Evolutionary conservation across 2,888 invertebrate genomes (phyloP).

Genomic region (Cephalotes varians): DNA sequence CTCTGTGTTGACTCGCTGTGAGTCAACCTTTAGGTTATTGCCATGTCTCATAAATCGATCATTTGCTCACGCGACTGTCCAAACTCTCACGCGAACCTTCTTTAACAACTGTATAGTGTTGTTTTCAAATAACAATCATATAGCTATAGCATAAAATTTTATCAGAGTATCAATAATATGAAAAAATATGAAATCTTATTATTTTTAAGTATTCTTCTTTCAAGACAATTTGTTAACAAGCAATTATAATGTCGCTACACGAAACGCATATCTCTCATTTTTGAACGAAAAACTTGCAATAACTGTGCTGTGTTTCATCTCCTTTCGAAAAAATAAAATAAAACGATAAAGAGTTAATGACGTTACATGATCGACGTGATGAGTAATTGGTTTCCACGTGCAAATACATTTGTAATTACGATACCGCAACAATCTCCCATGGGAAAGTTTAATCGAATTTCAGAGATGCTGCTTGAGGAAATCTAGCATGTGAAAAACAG

Average conservation of each 20-base stretch:
- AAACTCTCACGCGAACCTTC: neutral
- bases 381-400: neutral
- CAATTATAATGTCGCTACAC: neutral
- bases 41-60: constrained; percentile 9
- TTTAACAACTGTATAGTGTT: neutral
- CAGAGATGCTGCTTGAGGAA: constrained; percentile 7
- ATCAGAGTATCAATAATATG: neutral
- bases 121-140: neutral
- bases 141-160: neutral
- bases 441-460: constrained; percentile 26
- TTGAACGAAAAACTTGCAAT: neutral
- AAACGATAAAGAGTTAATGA: neutral
- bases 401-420: constrained; percentile 20
- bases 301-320: neutral
- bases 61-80: neutral
- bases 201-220: neutral
- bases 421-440: constrained; percentile 1
- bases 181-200: neutral
- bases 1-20: neutral
- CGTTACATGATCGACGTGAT: neutral
- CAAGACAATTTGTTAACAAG: neutral
- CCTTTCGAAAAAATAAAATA: constrained; percentile 1
- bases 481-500: neutral
- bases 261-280: neutral
- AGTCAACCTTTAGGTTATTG: neutral